A percentile compares a stretch with the other conserved stretches of the same genome.
Evolutionary conservation across 2,888 invertebrate genomes (phyloP).

Genomic region (Bursaphelenchus okinawaensis): DNA sequence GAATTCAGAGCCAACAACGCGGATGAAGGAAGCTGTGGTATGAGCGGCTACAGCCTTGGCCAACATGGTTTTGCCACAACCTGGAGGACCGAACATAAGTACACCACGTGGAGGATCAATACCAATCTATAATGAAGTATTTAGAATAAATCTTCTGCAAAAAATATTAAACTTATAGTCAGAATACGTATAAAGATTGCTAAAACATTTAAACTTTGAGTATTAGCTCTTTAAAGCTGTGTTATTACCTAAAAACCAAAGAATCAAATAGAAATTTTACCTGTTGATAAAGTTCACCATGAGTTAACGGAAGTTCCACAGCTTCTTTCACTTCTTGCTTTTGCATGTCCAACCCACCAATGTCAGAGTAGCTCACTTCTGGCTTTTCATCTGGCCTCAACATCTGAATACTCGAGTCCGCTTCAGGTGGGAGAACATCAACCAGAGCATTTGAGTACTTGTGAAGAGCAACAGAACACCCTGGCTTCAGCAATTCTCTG

Average conservation of each 20-base stretch:
- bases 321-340: constrained; percentile 96
- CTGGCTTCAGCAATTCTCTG: constrained; percentile 89
- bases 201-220: too few relatives aligned
- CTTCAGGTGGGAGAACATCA: constrained; percentile 96
- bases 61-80: constrained; percentile 98
- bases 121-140: constrained; percentile 65
- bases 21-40: constrained; percentile 79
- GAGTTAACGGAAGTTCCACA: constrained; percentile 92
- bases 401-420: constrained; percentile 98
- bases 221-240: too few relatives aligned
- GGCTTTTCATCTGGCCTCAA: constrained; percentile 73
- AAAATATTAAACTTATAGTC: not conserved
- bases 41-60: constrained; percentile 69
- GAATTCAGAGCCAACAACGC: constrained; percentile 98
- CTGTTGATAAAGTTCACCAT: constrained; percentile 95
- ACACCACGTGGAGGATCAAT: constrained; percentile 98
- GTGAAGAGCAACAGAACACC: constrained; percentile 93
- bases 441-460: constrained; percentile 99
- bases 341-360: constrained; percentile 99
- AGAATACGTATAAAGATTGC: too few relatives aligned
- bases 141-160: not conserved
- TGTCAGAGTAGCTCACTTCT: constrained; percentile 91
- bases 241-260: too few relatives aligned
- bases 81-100: constrained; percentile 96
- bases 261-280: too few relatives aligned